These are phyloP conservation scores for Dione vanillae DNA, from an alignment of 2,888 invertebrate species.

Conservation along the genomic window DNA sequence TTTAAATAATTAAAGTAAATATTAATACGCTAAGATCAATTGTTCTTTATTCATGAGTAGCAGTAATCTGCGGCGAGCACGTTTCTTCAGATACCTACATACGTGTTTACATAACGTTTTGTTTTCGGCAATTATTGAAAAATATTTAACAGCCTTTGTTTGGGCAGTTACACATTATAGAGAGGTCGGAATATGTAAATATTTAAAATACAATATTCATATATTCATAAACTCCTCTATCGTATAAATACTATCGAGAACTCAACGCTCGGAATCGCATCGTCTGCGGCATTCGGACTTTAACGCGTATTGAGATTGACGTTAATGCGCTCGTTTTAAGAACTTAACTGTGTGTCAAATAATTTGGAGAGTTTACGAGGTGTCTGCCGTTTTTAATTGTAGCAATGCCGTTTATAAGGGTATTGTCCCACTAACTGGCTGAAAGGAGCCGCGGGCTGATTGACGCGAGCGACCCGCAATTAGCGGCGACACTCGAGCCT, in stretches of 20 bases:
- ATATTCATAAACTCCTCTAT: too few species aligned
- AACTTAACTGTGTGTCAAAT: conserved; percentile 13
- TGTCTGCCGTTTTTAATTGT: conserved; percentile 2
- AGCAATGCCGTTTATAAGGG: conserved; percentile 3
- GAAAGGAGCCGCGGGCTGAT: conserved; percentile 32
- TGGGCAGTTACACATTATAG: not conserved
- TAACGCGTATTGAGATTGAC: conserved; percentile 13
- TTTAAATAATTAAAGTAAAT: conserved; percentile 15
- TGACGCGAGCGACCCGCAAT: conserved; percentile 11
- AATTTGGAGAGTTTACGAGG: conserved; percentile 11
- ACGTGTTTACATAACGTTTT: not conserved
- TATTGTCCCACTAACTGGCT: conserved; percentile 21
- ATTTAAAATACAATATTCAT: not conserved
- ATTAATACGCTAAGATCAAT: not conserved
- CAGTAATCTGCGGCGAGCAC: too few species aligned
- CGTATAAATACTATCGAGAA: too few species aligned
- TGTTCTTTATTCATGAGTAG: conserved; percentile 8
- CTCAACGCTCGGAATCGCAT: not conserved
- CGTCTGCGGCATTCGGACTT: not conserved
- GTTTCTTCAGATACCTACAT: too few species aligned
- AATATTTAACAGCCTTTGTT: not conserved
- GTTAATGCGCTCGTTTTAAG: conserved; percentile 16
- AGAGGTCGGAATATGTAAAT: too few species aligned
- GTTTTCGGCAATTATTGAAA: not conserved
- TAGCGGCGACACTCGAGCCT: not conserved